Evolutionary conservation across 1,140 invertebrate genomes (phyloP).

Genomic region (Zaprionus ghesquierei): DNA sequence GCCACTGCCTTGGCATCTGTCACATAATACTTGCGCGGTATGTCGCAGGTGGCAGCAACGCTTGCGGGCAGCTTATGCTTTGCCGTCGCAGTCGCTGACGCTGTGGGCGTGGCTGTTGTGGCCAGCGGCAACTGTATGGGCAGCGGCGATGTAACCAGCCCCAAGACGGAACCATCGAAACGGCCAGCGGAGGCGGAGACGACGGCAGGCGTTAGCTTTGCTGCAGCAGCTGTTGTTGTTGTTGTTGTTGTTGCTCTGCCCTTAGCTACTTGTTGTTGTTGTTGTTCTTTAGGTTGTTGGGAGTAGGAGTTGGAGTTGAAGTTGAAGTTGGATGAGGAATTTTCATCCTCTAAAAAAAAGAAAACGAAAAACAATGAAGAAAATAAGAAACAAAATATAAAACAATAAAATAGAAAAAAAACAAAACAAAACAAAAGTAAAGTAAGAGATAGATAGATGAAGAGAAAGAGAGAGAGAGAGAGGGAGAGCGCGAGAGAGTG

Average conservation of each 20-base stretch:
- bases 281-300: conserved; percentile 42
- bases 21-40: conserved; percentile 42
- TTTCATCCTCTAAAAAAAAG: conserved; percentile 57
- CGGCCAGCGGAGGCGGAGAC: too few species aligned
- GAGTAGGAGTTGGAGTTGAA: conserved; percentile 33
- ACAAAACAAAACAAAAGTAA: conserved; percentile 9
- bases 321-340: conserved; percentile 54
- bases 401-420: conserved; percentile 9
- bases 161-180: conserved; percentile 22
- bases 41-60: conserved; percentile 22
- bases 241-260: conserved; percentile 23
- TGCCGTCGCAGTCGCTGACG: conserved; percentile 23
- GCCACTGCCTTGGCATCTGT: conserved; percentile 30
- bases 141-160: conserved; percentile 19
- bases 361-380: conserved; percentile 31
- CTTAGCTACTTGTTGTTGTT: conserved; percentile 30
- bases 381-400: conserved; percentile 38
- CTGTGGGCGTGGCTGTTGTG: conserved; percentile 5
- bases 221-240: conserved; percentile 5
- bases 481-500: not conserved
- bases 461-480: not conserved
- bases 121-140: not conserved
- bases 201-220: conserved; percentile 6
- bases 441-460: not conserved
- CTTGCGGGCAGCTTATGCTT: conserved; percentile 56